Evolutionary conservation across 1,140 invertebrate genomes (phyloP), one percentile per base, ranked within the genome.

Genomic region (Papilio polytes): DNA sequence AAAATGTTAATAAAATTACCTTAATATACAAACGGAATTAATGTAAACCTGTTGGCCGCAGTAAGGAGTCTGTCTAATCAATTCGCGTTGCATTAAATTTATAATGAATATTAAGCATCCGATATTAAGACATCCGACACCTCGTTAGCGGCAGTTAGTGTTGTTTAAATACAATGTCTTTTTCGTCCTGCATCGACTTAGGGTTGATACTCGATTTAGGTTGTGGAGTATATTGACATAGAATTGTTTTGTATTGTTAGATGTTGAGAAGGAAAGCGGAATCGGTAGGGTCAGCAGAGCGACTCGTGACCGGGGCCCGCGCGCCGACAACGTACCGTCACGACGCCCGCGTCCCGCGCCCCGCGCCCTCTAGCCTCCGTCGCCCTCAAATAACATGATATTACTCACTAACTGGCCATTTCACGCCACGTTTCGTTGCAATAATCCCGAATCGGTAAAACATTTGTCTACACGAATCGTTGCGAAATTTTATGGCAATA

Each of bases 361-460:
- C 20, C 59, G 2, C 20, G 56, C 20, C 20, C 53, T 20, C 10
- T 89, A 88, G 89, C 86, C 89, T 89, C 88, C 88, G 91, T 92
- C 91, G 90, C 91, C 91, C 92, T 87, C 87, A 92, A 94, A 92
- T 91, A 93, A 94, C 93, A 92, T 88, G 91, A 92, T 92, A 93
- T 92, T 94, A 94, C 92, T 92, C 91, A 92, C 91, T 93, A 94
- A 94, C 92, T 90, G 92, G 88, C 91, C 89, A 93, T 94, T 94
- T 92, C 91, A 94, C 92, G 93, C 92, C 90, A 90, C 89, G 85
- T 89, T 91, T 85, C 83, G 79, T 84, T 84, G 78, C 87, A 88
- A 88, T 87, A 84, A 89, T 88, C 86, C 88, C 83, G 84, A 83
- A 80, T 76, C 76, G 83, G 80, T 85, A 88, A 85, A 85, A 87